phyloP scores from a whole-genome alignment of 1,140 invertebrate genomes.

The Paralvinella palmiformis region DNA sequence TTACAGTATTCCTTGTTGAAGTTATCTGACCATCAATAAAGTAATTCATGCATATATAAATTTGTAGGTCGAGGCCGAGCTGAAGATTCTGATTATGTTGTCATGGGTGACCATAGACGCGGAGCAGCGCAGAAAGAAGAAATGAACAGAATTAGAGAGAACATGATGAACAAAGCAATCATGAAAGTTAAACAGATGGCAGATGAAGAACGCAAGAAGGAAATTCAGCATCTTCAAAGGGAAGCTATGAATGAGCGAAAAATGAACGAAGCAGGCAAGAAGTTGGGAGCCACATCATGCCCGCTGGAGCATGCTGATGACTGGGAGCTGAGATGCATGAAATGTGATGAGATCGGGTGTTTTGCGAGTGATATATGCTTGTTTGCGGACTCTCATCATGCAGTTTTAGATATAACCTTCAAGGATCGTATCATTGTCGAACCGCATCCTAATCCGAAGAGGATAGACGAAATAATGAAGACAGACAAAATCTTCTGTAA shows the following conservation, averaged over 20 bases:
- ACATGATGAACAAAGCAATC: conserved; percentile 35
- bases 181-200: conserved; percentile 4
- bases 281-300: neutral
- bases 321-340: conserved; percentile 26
- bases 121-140: conserved; percentile 31
- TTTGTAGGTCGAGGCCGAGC: conserved; percentile 31
- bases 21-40: no score
- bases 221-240: conserved; percentile 22
- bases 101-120: conserved; percentile 24
- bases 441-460: conserved; percentile 14
- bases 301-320: neutral
- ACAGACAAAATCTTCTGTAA: conserved; percentile 28
- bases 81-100: conserved; percentile 26
- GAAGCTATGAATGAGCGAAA: conserved; percentile 22
- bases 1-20: no score
- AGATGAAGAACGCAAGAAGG: conserved; percentile 7
- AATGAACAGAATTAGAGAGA: conserved; percentile 31
- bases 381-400: conserved; percentile 28
- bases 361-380: conserved; percentile 28
- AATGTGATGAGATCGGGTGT: conserved; percentile 29
- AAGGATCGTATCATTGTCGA: conserved; percentile 8
- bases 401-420: conserved; percentile 25
- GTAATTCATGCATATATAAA: neutral
- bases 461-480: conserved; percentile 18
- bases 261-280: conserved; percentile 17